phyloP scores from a whole-genome alignment of 2,888 invertebrate genomes.

The Perizoma affinitatum region DNA sequence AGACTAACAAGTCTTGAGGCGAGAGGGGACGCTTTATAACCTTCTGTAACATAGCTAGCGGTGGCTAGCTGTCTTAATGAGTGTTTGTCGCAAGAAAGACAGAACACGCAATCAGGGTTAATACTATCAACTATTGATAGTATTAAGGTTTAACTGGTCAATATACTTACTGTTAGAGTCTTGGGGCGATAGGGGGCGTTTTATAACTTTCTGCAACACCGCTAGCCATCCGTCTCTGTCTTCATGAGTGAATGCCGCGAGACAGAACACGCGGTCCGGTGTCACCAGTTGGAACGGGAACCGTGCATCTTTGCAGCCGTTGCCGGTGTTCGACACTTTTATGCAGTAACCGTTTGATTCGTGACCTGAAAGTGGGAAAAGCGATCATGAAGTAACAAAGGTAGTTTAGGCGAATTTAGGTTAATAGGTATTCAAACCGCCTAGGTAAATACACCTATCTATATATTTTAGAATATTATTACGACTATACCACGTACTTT shows the following conservation, averaged over 20 bases:
- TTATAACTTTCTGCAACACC: slow-evolving; percentile 89
- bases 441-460: no score
- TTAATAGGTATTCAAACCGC: no score
- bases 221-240: slow-evolving; percentile 93
- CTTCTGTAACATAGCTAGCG: slow-evolving; percentile 90
- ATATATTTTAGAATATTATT: no score
- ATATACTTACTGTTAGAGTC: slow-evolving; percentile 87
- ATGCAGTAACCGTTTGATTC: slow-evolving; percentile 90
- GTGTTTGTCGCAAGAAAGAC: slow-evolving; percentile 89
- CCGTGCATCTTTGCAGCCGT: slow-evolving; percentile 88
- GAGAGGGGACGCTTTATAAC: slow-evolving; percentile 90
- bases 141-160: no score
- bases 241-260: slow-evolving; percentile 90
- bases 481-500: no score
- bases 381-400: not conserved
- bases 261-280: slow-evolving; percentile 89
- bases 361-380: slow-evolving; percentile 79
- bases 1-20: slow-evolving; percentile 90
- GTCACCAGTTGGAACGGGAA: slow-evolving; percentile 93
- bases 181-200: slow-evolving; percentile 90
- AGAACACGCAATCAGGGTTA: slow-evolving; percentile 90
- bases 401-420: no score
- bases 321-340: slow-evolving; percentile 81
- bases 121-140: no score
- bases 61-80: slow-evolving; percentile 90